A percentile compares a stretch with the other conserved stretches of the same genome.
Evolutionary conservation across 2,888 invertebrate species (phyloP).

Genomic region (Himalopsyche tibetana): DNA sequence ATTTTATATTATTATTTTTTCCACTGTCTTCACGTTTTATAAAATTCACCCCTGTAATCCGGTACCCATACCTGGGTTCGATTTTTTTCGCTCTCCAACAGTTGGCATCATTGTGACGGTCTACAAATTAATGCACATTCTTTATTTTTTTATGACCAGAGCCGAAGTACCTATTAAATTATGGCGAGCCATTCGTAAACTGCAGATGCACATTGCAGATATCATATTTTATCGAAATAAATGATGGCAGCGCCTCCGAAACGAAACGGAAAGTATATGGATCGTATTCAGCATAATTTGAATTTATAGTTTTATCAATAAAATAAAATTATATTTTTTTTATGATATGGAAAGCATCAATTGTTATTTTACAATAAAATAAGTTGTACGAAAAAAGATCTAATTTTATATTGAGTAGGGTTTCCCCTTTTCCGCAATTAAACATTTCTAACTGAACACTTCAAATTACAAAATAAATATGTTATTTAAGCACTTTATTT

Average conservation of each 20-base stretch:
- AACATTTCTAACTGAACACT: too few species aligned
- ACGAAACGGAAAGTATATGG: conserved; percentile 58
- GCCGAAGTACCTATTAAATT: conserved; percentile 48
- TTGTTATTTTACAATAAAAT: too few species aligned
- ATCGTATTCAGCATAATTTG: neutral
- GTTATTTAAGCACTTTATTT: too few species aligned
- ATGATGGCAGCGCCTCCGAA: conserved; percentile 45
- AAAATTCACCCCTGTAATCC: conserved; percentile 49
- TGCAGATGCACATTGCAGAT: conserved; percentile 48
- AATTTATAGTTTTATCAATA: too few species aligned
- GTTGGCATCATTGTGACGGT: conserved; percentile 65
- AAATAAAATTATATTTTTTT: too few species aligned
- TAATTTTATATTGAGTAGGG: too few species aligned
- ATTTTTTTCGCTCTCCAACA: conserved; percentile 59
- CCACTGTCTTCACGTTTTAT: too few species aligned
- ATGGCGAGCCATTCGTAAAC: conserved; percentile 36
- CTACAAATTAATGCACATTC: conserved; percentile 65
- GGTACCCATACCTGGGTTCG: conserved; percentile 36
- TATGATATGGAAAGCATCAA: too few species aligned
- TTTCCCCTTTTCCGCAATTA: too few species aligned
- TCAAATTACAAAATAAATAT: too few species aligned
- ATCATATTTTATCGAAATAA: conserved; percentile 53
- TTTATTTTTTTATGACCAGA: conserved; percentile 62
- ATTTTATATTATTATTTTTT: too few species aligned
- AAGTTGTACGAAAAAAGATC: too few species aligned